A percentile compares a stretch with the other conserved stretches of the same genome.
These are phyloP conservation scores for Aphelinus certus DNA, from an alignment of 1,140 invertebrate species.

Conservation along the genomic window DNA sequence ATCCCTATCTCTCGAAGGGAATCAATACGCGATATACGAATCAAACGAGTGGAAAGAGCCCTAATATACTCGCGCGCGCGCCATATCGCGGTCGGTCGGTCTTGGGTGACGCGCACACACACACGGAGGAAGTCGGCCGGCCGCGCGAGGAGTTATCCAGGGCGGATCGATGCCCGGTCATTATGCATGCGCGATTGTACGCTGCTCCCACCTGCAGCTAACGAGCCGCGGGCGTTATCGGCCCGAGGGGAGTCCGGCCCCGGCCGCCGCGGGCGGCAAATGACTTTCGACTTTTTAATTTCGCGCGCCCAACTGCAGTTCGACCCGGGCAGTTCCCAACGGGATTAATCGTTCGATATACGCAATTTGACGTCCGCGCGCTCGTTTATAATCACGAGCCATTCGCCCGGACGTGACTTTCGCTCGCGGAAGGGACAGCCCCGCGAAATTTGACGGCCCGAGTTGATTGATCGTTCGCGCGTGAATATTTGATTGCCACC, in stretches of 20 bases:
- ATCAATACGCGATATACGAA: no score
- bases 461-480: background rate
- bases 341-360: background rate
- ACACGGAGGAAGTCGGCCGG: no score
- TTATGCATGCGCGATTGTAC: slow-evolving; percentile 21
- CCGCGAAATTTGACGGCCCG: background rate
- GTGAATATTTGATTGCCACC: background rate
- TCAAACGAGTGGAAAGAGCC: no score
- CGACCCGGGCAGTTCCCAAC: background rate
- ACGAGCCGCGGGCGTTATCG: background rate
- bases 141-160: no score
- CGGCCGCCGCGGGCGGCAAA: slow-evolving; percentile 6
- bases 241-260: background rate
- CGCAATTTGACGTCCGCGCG: background rate
- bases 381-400: no score
- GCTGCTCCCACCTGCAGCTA: slow-evolving; percentile 8
- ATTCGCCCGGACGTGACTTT: background rate
- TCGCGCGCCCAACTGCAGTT: background rate
- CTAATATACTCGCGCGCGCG: no score
- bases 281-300: slow-evolving; percentile 21
- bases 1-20: no score
- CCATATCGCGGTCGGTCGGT: no score
- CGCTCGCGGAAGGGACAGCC: background rate
- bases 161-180: background rate
- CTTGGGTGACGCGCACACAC: no score